A percentile compares a stretch with the other conserved stretches of the same genome.
Conservation (phyloP, 2,888 invertebrate genomes). For the Pandemis heparana region DNA sequence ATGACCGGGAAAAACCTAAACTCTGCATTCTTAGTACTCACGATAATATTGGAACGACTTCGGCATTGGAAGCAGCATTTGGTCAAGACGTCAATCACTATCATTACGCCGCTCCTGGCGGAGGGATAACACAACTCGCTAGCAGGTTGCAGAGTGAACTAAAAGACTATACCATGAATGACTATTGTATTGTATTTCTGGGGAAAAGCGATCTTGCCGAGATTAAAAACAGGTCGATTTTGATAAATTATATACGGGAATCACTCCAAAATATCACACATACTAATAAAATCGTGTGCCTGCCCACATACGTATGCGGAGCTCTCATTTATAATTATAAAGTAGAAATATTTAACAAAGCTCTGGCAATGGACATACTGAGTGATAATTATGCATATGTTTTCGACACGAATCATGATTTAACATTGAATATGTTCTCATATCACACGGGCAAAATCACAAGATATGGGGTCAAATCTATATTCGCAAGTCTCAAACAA, state of each 20-base stretch:
- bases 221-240: not conserved
- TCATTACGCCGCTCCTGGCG: not conserved
- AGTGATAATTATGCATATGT: not conserved
- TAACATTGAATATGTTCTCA: slow-evolving; percentile 12
- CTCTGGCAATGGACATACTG: not conserved
- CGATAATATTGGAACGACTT: not conserved
- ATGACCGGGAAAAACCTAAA: not conserved
- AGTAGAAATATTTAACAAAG: not conserved
- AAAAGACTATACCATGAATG: not conserved
- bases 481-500: too few species aligned
- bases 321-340: slow-evolving; percentile 14
- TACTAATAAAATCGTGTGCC: slow-evolving; percentile 4
- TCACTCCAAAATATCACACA: not conserved
- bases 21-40: not conserved
- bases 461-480: too few species aligned
- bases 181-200: not conserved
- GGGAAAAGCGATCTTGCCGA: not conserved
- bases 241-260: not conserved
- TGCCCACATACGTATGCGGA: slow-evolving; percentile 9
- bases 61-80: not conserved
- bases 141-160: too few species aligned
- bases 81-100: not conserved
- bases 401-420: slow-evolving; percentile 5
- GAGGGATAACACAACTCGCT: too few species aligned
- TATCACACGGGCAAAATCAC: not conserved